Percentiles rank a stretch among this genome's conserved stretches.
These are phyloP conservation scores for Branchipolynoe longqiensis DNA, from an alignment of 2,888 invertebrate genomes.

Conservation along the genomic window DNA sequence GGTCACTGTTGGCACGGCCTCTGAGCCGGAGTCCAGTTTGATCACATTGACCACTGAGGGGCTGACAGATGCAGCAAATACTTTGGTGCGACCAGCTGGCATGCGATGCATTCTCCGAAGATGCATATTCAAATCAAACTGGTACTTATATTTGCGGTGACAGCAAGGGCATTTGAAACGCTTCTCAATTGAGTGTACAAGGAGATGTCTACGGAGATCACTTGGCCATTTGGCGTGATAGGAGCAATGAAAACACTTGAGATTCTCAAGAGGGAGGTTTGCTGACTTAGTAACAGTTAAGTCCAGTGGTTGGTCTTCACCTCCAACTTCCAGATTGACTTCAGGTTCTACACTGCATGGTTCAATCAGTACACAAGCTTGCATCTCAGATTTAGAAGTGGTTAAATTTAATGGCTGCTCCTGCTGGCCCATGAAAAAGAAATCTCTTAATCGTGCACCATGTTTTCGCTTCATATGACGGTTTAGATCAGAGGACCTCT, in stretches of 20 bases:
- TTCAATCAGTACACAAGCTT: constrained; percentile 13
- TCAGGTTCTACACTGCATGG: not conserved
- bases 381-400: constrained; percentile 10
- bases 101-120: constrained; percentile 61
- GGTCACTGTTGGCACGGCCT: not conserved
- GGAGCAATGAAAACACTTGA: constrained; percentile 79
- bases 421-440: constrained; percentile 60
- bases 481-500: constrained; percentile 77
- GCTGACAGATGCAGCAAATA: constrained; percentile 11
- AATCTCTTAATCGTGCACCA: constrained; percentile 72
- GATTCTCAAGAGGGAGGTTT: constrained; percentile 25
- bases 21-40: constrained; percentile 26
- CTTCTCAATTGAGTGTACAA: constrained; percentile 80
- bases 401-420: constrained; percentile 65
- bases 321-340: not conserved
- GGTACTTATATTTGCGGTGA: constrained; percentile 89
- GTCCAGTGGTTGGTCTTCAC: constrained; percentile 49
- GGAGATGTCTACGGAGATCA: constrained; percentile 79
- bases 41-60: constrained; percentile 21
- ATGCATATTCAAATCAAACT: constrained; percentile 81
- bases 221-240: constrained; percentile 81
- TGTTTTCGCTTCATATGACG: constrained; percentile 80
- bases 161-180: constrained; percentile 84
- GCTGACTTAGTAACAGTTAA: constrained; percentile 20
- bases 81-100: constrained; percentile 60